Evolutionary conservation across 2,797 vertebrate genomes (phyloP).

Genomic region (Pogonophryne albipinna): DNA sequence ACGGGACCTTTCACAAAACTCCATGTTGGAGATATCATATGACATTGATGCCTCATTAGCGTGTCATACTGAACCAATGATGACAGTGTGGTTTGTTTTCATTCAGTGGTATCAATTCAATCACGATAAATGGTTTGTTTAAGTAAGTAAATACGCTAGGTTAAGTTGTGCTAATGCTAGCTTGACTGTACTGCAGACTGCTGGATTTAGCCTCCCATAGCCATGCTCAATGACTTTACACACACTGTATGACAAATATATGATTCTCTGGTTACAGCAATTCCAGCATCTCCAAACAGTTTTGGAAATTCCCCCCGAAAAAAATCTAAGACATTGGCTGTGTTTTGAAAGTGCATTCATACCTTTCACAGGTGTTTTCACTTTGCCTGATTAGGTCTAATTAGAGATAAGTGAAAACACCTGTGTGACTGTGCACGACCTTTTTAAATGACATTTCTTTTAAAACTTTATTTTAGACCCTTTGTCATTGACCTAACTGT

Average conservation of each 20-base stretch:
- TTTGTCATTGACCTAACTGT: conserved; percentile 4
- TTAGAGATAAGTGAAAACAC: conserved; percentile 12
- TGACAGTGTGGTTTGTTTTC: conserved; percentile 25
- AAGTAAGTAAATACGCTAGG: conserved; percentile 9
- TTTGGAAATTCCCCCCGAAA: conserved; percentile 6
- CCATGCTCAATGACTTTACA: neutral
- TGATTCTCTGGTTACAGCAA: neutral
- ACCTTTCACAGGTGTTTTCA: conserved; percentile 19
- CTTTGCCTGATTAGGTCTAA: conserved; percentile 10
- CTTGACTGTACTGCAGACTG: neutral
- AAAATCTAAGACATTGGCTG: neutral
- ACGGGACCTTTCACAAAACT: conserved; percentile 44
- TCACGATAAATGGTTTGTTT: conserved; percentile 30
- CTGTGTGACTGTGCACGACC: neutral
- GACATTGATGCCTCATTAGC: conserved; percentile 46
- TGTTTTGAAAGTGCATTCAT: too few relatives aligned
- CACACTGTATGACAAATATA: neutral
- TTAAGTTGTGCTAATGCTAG: neutral
- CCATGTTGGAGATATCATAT: conserved; percentile 63
- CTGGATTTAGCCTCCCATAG: neutral
- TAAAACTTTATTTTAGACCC: neutral
- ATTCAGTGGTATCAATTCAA: conserved; percentile 20
- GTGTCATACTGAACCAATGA: conserved; percentile 33
- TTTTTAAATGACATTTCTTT: neutral
- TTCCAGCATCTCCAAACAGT: conserved; percentile 9